These are phyloP conservation scores for Psittacula echo DNA, from an alignment of 2,797 vertebrate genomes.

Conservation along the genomic window DNA sequence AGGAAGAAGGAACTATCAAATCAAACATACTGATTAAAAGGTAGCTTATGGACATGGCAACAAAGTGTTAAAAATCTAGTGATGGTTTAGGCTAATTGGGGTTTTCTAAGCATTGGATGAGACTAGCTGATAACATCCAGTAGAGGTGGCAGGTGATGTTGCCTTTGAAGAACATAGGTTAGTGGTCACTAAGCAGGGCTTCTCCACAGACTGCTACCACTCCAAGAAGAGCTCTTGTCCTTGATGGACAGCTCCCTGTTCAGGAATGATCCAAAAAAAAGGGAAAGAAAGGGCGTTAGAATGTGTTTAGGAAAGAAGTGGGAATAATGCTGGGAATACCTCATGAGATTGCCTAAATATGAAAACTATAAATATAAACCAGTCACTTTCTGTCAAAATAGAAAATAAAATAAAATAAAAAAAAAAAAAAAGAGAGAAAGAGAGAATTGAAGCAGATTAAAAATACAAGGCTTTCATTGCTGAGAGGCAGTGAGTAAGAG, in stretches of 20 bases:
- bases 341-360: not conserved
- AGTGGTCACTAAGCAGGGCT: not conserved
- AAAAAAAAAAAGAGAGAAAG: not conserved
- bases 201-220: fast-evolving
- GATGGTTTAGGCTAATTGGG: not conserved
- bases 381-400: not conserved
- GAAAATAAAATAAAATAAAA: not conserved
- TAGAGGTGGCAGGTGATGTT: not conserved
- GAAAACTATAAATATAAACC: not conserved
- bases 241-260: not conserved
- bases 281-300: not conserved
- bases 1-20: not conserved
- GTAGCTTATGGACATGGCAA: fast-evolving
- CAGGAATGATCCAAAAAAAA: not conserved
- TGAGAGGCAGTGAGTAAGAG: conserved; percentile 1
- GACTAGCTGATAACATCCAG: not conserved
- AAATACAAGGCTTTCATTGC: conserved; percentile 21
- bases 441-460: conserved; percentile 11
- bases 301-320: not conserved
- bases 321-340: not conserved
- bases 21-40: not conserved
- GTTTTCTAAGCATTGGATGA: not conserved
- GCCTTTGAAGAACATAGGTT: not conserved
- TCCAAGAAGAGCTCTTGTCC: not conserved
- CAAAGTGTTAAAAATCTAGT: not conserved